Conservation (phyloP, 2,888 invertebrate genomes). For the Calliopum simillimum region DNA sequence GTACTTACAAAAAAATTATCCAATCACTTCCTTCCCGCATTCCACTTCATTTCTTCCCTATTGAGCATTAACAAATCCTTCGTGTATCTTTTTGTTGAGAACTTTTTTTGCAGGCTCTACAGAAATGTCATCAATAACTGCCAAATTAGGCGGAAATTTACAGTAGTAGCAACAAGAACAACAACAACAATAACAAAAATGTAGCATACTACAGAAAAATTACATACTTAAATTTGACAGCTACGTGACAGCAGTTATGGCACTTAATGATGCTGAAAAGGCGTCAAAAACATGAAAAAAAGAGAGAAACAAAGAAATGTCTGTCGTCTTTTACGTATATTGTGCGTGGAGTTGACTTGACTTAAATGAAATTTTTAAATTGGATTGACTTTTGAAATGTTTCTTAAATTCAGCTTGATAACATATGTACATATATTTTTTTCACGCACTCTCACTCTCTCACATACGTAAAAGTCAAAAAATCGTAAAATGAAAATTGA, state of each 20-base stretch:
- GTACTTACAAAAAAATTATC: background rate
- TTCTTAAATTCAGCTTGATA: background rate
- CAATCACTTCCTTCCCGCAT: no score
- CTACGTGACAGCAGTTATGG: slow-evolving; percentile 54
- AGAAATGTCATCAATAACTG: no score
- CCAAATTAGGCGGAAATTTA: no score
- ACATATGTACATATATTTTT: slow-evolving; percentile 56
- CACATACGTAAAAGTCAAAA: slow-evolving; percentile 25
- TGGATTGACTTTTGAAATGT: background rate
- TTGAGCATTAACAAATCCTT: no score
- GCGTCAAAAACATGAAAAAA: background rate
- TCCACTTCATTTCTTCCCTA: no score
- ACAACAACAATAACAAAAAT: background rate
- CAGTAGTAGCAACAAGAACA: no score
- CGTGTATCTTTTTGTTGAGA: no score
- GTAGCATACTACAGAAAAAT: background rate
- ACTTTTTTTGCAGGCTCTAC: no score
- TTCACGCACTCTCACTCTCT: slow-evolving; percentile 45
- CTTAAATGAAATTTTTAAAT: background rate
- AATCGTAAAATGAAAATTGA: slow-evolving; percentile 42
- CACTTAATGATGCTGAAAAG: background rate
- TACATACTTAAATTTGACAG: slow-evolving; percentile 54
- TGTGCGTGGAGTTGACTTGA: slow-evolving; percentile 25
- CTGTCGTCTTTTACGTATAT: no score
- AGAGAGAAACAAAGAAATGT: background rate